These are phyloP conservation scores for Nymphalis io DNA, from an alignment of 1,140 invertebrate species.

Conservation along the genomic window DNA sequence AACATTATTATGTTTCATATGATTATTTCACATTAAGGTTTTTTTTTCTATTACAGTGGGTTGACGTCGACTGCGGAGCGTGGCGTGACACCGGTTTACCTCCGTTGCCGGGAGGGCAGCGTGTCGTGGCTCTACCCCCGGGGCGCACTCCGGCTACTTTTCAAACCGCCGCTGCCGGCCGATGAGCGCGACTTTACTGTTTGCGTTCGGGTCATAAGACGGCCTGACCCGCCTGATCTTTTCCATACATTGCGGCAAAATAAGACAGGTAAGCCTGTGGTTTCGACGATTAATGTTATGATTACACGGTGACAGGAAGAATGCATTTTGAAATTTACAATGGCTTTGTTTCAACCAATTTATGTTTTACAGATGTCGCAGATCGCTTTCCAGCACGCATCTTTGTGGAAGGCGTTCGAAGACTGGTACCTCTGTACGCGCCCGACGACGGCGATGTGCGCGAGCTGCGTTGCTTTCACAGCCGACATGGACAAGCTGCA, in stretches of 20 bases:
- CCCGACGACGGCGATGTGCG: slow-evolving; percentile 83
- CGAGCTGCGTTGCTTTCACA: slow-evolving; percentile 85
- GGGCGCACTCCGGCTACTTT: slow-evolving; percentile 86
- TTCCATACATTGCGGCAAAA: slow-evolving; percentile 58
- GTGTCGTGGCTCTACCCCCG: slow-evolving; percentile 88
- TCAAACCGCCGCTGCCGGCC: slow-evolving; percentile 82
- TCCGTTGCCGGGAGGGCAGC: slow-evolving; percentile 86
- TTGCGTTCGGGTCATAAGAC: slow-evolving; percentile 83
- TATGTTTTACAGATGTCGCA: slow-evolving; percentile 51
- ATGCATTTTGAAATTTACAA: not conserved
- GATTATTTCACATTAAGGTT: not conserved
- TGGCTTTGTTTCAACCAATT: not conserved
- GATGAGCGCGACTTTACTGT: slow-evolving; percentile 85
- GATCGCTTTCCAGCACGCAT: slow-evolving; percentile 83
- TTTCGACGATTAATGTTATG: not conserved
- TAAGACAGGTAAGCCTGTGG: slow-evolving; percentile 54
- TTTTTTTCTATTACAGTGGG: slow-evolving; percentile 78
- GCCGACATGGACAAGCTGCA: slow-evolving; percentile 84
- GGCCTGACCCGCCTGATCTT: slow-evolving; percentile 70
- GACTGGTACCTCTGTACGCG: slow-evolving; percentile 84
- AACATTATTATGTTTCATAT: not conserved
- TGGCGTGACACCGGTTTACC: slow-evolving; percentile 88
- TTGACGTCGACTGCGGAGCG: slow-evolving; percentile 75
- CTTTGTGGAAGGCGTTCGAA: slow-evolving; percentile 85
- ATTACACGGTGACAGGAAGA: not conserved